These are phyloP conservation scores for Eupithecia dodoneata DNA, from an alignment of 2,888 invertebrate species.

Conservation along the genomic window DNA sequence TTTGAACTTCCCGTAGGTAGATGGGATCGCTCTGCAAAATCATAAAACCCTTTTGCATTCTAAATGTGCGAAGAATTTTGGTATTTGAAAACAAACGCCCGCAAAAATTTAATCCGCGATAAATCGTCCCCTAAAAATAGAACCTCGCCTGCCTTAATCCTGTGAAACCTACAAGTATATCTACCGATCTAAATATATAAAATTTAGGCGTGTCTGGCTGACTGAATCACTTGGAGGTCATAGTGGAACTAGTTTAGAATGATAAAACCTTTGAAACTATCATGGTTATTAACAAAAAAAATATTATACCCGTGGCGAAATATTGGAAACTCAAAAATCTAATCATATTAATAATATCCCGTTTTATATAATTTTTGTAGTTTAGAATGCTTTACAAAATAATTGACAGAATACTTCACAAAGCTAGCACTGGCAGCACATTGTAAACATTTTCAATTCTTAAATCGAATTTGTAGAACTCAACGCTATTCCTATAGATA, in stretches of 20 bases:
- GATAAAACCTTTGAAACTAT: too few relatives aligned
- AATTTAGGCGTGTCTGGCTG: neutral
- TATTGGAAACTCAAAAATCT: too few relatives aligned
- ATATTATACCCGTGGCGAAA: too few relatives aligned
- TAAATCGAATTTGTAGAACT: neutral
- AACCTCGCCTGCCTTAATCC: conserved; percentile 34
- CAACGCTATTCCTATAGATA: neutral
- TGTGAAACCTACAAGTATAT: conserved; percentile 26
- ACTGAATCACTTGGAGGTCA: neutral
- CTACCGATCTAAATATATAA: neutral
- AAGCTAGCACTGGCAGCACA: neutral
- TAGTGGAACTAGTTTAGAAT: neutral
- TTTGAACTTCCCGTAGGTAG: neutral
- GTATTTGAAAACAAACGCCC: conserved; percentile 17
- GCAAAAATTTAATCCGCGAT: conserved; percentile 30
- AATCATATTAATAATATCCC: too few relatives aligned
- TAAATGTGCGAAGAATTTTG: conserved; percentile 9
- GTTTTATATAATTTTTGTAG: too few relatives aligned
- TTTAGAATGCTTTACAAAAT: too few relatives aligned
- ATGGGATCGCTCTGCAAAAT: neutral
- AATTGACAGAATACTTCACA: too few relatives aligned
- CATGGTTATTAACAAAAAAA: too few relatives aligned
- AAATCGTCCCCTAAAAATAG: conserved; percentile 29
- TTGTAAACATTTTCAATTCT: neutral
- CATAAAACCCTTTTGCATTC: conserved; percentile 16